A percentile compares a stretch with the other conserved stretches of the same genome.
These are phyloP conservation scores for Ancistrus triradiatus DNA, from an alignment of 2,113 vertebrate species.

Conservation along the genomic window DNA sequence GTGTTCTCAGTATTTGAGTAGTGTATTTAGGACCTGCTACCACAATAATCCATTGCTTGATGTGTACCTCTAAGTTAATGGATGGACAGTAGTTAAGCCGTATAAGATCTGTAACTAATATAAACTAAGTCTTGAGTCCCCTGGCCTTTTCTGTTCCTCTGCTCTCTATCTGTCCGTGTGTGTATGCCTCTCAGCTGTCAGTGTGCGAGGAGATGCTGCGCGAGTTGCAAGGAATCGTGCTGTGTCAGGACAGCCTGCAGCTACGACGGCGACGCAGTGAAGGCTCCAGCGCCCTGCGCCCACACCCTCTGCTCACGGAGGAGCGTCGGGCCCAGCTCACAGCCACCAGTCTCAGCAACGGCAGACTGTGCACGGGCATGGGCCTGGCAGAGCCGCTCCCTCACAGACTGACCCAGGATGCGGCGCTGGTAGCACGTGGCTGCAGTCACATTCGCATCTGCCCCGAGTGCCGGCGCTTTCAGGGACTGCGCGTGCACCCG, in stretches of 20 bases:
- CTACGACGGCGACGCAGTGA: conserved; percentile 76
- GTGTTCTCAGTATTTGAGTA: no score
- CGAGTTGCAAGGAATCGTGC: conserved; percentile 89
- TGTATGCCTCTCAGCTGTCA: conserved; percentile 74
- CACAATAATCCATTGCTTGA: no score
- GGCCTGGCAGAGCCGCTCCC: conserved; percentile 84
- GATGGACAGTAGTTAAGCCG: no score
- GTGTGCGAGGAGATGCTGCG: conserved; percentile 94
- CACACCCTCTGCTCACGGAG: conserved; percentile 72
- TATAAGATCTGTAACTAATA: no score
- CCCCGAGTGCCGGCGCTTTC: conserved; percentile 92
- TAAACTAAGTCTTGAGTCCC: no score
- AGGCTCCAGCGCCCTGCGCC: conserved; percentile 56
- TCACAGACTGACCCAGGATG: conserved; percentile 91
- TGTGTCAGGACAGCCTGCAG: conserved; percentile 88
- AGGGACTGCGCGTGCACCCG: conserved; percentile 80
- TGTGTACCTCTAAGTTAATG: no score
- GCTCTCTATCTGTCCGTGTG: conserved; percentile 50
- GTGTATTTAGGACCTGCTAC: no score
- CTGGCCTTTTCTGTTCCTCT: conserved; percentile 47
- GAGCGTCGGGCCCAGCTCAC: conserved; percentile 74
- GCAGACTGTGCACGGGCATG: conserved; percentile 84
- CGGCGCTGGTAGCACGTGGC: conserved; percentile 82
- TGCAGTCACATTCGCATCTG: conserved; percentile 95
- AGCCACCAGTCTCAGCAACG: conserved; percentile 82